Conservation (phyloP, 2,888 invertebrate species). For the Sesia apiformis region DNA sequence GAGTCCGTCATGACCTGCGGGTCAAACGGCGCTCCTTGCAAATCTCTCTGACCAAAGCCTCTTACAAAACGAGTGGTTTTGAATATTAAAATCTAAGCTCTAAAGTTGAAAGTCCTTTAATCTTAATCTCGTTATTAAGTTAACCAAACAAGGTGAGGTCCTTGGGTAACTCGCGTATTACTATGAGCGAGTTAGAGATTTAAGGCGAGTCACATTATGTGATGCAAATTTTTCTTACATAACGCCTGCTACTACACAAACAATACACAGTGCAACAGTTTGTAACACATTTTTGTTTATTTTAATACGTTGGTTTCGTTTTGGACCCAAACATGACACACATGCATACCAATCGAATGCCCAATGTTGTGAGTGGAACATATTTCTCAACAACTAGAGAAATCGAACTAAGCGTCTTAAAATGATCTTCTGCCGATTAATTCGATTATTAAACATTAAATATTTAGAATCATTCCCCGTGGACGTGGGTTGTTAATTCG, state of each 20-base stretch:
- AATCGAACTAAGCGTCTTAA: no score
- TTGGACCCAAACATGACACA: slow-evolving; percentile 8
- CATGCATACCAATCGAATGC: slow-evolving; percentile 1
- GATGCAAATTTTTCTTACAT: slow-evolving; percentile 1
- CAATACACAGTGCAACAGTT: background rate
- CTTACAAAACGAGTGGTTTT: slow-evolving; percentile 14
- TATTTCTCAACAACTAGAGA: background rate
- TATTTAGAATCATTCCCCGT: no score
- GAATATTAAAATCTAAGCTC: slow-evolving; percentile 11
- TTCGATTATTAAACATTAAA: no score
- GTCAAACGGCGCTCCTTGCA: slow-evolving; percentile 34
- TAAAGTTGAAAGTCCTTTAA: slow-evolving; percentile 17
- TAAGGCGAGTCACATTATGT: background rate
- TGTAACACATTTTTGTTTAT: background rate
- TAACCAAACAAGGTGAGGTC: slow-evolving; percentile 23
- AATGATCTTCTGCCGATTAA: no score
- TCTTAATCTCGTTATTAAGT: slow-evolving; percentile 3
- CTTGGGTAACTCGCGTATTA: slow-evolving; percentile 17
- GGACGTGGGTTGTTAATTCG: no score
- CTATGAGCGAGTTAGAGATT: slow-evolving; percentile 3
- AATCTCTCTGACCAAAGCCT: slow-evolving; percentile 9
- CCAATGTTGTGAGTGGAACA: background rate
- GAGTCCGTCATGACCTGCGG: slow-evolving; percentile 24
- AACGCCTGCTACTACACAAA: background rate
- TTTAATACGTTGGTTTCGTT: slow-evolving; percentile 12